A percentile compares a stretch with the other conserved stretches of the same genome.
phyloP scores from a whole-genome alignment of 1,140 invertebrate species.

The Solenopsis invicta region DNA sequence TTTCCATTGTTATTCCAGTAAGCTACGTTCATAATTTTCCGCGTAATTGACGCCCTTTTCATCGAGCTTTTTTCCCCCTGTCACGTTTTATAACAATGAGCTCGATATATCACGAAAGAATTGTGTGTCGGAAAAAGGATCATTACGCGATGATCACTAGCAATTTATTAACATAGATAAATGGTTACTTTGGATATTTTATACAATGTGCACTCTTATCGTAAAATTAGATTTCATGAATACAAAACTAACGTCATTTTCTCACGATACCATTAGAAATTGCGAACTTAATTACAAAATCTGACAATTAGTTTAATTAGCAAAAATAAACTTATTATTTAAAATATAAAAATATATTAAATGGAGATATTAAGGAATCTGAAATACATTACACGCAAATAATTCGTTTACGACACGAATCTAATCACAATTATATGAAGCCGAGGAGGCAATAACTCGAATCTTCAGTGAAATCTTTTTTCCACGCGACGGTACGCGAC shows the following conservation, averaged over 20 bases:
- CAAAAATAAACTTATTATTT: background rate
- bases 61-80: conserved; percentile 29
- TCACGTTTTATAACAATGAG: conserved; percentile 34
- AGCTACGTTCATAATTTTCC: conserved; percentile 72
- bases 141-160: conserved; percentile 10
- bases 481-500: conserved; percentile 23
- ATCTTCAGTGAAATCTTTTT: conserved; percentile 27
- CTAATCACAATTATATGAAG: background rate
- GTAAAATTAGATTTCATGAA: background rate
- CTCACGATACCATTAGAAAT: background rate
- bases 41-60: conserved; percentile 63
- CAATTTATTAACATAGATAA: background rate
- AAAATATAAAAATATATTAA: conserved; percentile 16
- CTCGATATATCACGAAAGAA: conserved; percentile 32
- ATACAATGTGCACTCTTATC: background rate
- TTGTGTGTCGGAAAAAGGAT: conserved; percentile 4
- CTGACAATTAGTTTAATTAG: background rate
- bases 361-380: background rate
- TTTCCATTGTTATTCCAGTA: conserved; percentile 65
- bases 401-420: background rate
- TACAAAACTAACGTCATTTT: background rate
- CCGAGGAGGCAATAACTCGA: background rate
- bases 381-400: background rate
- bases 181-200: conserved; percentile 10
- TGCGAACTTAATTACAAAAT: background rate